These are phyloP conservation scores for Cryptocephalus primarius DNA, from an alignment of 2,888 invertebrate species.

Conservation along the genomic window DNA sequence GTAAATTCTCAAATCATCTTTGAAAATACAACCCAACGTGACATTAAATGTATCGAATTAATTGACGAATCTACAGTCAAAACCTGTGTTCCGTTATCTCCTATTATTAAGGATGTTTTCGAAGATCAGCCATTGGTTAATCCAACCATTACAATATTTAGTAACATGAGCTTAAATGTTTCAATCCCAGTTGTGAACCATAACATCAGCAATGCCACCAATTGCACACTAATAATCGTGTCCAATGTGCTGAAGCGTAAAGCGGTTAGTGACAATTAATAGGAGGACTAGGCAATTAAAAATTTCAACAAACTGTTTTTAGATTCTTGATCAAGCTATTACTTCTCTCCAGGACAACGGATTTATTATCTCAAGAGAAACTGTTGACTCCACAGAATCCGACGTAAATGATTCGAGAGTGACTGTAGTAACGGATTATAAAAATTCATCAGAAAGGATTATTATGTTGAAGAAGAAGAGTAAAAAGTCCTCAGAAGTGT, in stretches of 20 bases:
- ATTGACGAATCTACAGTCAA: background rate
- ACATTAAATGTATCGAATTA: conserved; percentile 32
- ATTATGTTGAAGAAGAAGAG: conserved; percentile 42
- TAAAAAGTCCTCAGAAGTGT: background rate
- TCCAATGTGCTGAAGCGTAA: conserved; percentile 40
- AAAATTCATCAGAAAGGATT: conserved; percentile 42
- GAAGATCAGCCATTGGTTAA: conserved; percentile 60
- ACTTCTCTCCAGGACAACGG: conserved; percentile 40
- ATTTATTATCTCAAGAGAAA: conserved; percentile 51
- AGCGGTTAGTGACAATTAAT: conserved; percentile 26
- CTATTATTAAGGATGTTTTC: conserved; percentile 46
- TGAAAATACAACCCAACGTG: conserved; percentile 51
- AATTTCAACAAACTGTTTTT: conserved; percentile 3
- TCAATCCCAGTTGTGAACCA: conserved; percentile 33
- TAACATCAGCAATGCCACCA: too few species aligned
- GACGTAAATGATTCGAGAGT: conserved; percentile 1
- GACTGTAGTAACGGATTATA: conserved; percentile 37
- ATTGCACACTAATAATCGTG: conserved; percentile 19
- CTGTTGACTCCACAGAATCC: conserved; percentile 28
- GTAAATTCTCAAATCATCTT: conserved; percentile 57
- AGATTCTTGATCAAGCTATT: conserved; percentile 13
- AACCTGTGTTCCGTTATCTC: conserved; percentile 40
- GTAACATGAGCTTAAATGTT: conserved; percentile 22
- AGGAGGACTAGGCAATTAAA: background rate
- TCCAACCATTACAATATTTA: conserved; percentile 50